Percentiles rank a stretch among this genome's conserved stretches.
phyloP scores from a whole-genome alignment of 2,113 vertebrate species.

The Gnathonemus longibarbis region DNA sequence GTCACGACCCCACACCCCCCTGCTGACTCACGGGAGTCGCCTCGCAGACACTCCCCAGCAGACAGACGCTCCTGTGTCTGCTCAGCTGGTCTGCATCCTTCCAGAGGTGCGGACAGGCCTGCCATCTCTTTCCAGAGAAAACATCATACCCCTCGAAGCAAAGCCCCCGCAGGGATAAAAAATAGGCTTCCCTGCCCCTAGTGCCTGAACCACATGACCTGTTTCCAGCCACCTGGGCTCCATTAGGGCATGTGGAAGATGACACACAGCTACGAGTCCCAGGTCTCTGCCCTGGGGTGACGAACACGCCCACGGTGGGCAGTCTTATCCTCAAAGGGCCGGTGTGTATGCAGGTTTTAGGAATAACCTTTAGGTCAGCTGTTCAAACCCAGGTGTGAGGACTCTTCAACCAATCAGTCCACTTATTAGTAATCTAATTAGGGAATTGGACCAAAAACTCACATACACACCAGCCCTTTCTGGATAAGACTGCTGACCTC shows the following conservation, averaged over 20 bases:
- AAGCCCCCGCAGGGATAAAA: not conserved
- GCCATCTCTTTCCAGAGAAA: not conserved
- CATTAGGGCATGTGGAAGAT: not conserved
- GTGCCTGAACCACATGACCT: not conserved
- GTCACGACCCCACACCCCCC: not conserved
- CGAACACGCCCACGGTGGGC: too few relatives aligned
- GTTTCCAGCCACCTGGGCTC: not conserved
- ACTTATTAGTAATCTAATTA: too few relatives aligned
- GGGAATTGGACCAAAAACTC: too few relatives aligned
- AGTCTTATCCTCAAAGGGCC: too few relatives aligned
- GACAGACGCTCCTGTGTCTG: not conserved
- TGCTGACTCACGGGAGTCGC: slow-evolving; percentile 6
- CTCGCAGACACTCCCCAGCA: not conserved
- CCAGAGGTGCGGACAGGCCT: not conserved
- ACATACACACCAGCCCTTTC: too few relatives aligned
- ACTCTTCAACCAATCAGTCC: too few relatives aligned
- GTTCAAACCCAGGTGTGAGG: too few relatives aligned
- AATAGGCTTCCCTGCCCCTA: not conserved
- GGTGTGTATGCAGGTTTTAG: too few relatives aligned
- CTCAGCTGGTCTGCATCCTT: not conserved
- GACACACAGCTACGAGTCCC: not conserved
- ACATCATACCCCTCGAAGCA: not conserved
- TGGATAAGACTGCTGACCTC: too few relatives aligned
- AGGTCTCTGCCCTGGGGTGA: not conserved
- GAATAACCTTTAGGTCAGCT: too few relatives aligned